A percentile compares a stretch with the other conserved stretches of the same genome.
Evolutionary conservation across 2,797 vertebrate genomes (phyloP).

Genomic region (Tachyglossus aculeatus): DNA sequence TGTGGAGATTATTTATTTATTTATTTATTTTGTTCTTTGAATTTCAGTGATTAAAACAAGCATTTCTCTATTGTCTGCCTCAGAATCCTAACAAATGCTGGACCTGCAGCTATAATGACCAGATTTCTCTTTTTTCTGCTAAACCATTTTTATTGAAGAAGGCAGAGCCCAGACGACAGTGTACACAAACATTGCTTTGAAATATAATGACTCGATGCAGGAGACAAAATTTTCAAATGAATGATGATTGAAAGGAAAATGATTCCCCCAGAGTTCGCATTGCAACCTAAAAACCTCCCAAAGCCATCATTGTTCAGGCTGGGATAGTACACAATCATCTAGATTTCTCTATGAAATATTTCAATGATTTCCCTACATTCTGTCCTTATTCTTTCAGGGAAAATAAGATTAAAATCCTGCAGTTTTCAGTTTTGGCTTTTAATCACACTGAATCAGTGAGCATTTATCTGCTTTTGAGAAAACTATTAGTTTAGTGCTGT

Average conservation of each 20-base stretch:
- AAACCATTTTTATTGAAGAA: conserved; percentile 48
- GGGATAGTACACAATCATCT: conserved; percentile 30
- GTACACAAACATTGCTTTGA: conserved; percentile 37
- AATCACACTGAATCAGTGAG: too few relatives aligned
- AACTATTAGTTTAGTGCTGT: too few relatives aligned
- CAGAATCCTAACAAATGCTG: conserved; percentile 38
- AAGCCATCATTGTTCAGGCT: conserved; percentile 22
- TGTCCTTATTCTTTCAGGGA: too few relatives aligned
- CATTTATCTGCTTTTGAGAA: too few relatives aligned
- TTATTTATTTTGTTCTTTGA: conserved; percentile 32
- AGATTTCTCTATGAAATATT: conserved; percentile 35
- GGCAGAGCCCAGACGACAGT: conserved; percentile 36
- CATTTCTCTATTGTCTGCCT: conserved; percentile 37
- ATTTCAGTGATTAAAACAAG: conserved; percentile 41
- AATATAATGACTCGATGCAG: conserved; percentile 40
- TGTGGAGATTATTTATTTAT: too few relatives aligned
- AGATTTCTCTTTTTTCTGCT: conserved; percentile 28
- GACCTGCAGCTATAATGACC: conserved; percentile 40
- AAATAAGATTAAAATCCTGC: too few relatives aligned
- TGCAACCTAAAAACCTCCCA: conserved; percentile 24
- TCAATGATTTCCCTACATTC: conserved; percentile 29
- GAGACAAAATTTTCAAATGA: conserved; percentile 40
- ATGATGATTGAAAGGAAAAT: conserved; percentile 29
- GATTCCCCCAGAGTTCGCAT: too few relatives aligned
- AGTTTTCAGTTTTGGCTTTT: too few relatives aligned